These are phyloP conservation scores for Diarsia dahlii DNA, from an alignment of 2,888 invertebrate genomes.

Conservation along the genomic window DNA sequence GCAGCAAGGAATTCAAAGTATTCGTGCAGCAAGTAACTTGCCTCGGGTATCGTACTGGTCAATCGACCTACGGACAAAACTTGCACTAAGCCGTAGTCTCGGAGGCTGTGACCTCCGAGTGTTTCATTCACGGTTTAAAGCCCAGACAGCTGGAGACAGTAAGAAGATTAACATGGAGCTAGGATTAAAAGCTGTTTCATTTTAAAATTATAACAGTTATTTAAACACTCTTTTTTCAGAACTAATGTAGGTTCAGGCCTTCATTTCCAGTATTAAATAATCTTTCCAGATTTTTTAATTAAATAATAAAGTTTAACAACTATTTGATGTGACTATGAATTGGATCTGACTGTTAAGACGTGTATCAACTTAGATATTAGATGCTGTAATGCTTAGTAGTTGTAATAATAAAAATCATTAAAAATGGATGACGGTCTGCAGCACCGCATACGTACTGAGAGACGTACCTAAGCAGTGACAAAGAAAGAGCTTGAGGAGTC, in stretches of 20 bases:
- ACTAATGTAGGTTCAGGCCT: slow-evolving; percentile 16
- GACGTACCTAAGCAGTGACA: slow-evolving; percentile 31
- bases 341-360: slow-evolving; percentile 13
- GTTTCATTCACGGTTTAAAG: slow-evolving; percentile 35
- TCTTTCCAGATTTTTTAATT: neutral
- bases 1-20: slow-evolving; percentile 56
- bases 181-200: slow-evolving; percentile 17
- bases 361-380: slow-evolving; percentile 9
- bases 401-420: neutral
- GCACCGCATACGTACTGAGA: slow-evolving; percentile 12
- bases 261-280: slow-evolving; percentile 15
- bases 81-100: slow-evolving; percentile 32
- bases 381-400: slow-evolving; percentile 12
- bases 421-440: slow-evolving; percentile 15
- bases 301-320: neutral
- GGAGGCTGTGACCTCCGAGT: slow-evolving; percentile 48
- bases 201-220: slow-evolving; percentile 12
- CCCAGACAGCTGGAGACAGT: slow-evolving; percentile 18
- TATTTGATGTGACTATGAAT: slow-evolving; percentile 23
- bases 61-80: slow-evolving; percentile 59
- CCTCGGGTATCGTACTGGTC: slow-evolving; percentile 54
- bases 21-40: slow-evolving; percentile 55
- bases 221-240: neutral
- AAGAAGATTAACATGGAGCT: slow-evolving; percentile 30
- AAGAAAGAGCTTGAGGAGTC: slow-evolving; percentile 33